Percentiles rank a stretch among this genome's conserved stretches.
Conservation (phyloP, 2,113 vertebrate genomes). For the Holacanthus passer region DNA sequence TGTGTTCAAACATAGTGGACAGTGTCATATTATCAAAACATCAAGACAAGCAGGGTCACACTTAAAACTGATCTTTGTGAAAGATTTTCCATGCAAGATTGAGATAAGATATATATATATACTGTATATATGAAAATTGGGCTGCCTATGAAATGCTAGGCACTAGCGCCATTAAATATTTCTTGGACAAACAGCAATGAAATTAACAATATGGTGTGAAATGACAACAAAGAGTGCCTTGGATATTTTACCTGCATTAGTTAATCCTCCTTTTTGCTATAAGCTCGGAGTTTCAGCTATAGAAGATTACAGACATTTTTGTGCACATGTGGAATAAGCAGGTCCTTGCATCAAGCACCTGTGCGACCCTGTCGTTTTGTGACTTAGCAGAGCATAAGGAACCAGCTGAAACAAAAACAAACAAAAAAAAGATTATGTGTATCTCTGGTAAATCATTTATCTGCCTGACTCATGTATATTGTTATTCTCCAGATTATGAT, state of each 20-base stretch:
- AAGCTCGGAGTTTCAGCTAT: conserved; percentile 88
- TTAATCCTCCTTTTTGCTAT: conserved; percentile 93
- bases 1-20: conserved; percentile 90
- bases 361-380: conserved; percentile 76
- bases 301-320: conserved; percentile 80
- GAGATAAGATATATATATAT: conserved; percentile 72
- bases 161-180: conserved; percentile 87
- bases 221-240: conserved; percentile 95
- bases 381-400: conserved; percentile 86
- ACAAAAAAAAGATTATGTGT: conserved; percentile 66
- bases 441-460: conserved; percentile 92
- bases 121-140: conserved; percentile 78
- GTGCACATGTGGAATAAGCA: conserved; percentile 77
- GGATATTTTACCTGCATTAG: conserved; percentile 91
- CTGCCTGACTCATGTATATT: conserved; percentile 84
- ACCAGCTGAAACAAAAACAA: conserved; percentile 76
- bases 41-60: conserved; percentile 89
- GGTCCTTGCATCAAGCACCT: conserved; percentile 88
- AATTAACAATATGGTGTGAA: conserved; percentile 91
- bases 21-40: conserved; percentile 88
- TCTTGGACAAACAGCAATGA: conserved; percentile 83
- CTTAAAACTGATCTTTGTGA: conserved; percentile 84
- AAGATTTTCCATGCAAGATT: conserved; percentile 89
- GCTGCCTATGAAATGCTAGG: conserved; percentile 82
- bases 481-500: conserved; percentile 79